Percentiles rank a stretch among this genome's conserved stretches.
Conservation (phyloP, 2,797 vertebrate genomes). For the Gastrophryne carolinensis region DNA sequence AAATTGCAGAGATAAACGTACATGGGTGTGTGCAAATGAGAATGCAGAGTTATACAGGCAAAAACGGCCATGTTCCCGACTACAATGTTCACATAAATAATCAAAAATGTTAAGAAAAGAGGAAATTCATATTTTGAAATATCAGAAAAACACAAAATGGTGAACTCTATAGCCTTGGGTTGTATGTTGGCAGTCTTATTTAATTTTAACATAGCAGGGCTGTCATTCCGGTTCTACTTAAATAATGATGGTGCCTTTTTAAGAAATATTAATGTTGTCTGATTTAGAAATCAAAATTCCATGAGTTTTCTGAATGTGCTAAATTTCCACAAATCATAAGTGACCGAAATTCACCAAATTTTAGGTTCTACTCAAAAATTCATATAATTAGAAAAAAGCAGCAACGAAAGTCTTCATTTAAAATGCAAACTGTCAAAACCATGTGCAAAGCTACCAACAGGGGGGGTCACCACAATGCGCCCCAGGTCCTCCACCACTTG, state of each 20-base stretch:
- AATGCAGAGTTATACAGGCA: neutral
- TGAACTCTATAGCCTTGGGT: neutral
- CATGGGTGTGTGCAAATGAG: conserved; percentile 31
- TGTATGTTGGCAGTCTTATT: neutral
- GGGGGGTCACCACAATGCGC: too few relatives aligned
- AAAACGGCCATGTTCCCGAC: conserved; percentile 9
- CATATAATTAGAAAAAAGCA: too few relatives aligned
- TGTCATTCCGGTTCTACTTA: neutral
- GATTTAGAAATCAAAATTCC: too few relatives aligned
- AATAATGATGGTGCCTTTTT: neutral
- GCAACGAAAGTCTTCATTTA: too few relatives aligned
- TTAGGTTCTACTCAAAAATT: too few relatives aligned
- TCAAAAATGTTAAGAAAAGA: conserved; percentile 14
- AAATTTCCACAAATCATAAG: too few relatives aligned
- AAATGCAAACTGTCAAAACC: too few relatives aligned
- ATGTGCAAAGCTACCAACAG: too few relatives aligned
- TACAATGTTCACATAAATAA: conserved; percentile 16
- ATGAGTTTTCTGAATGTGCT: too few relatives aligned
- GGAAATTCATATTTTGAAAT: neutral
- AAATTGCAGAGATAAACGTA: conserved; percentile 16
- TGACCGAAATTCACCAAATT: too few relatives aligned
- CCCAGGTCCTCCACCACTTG: too few relatives aligned
- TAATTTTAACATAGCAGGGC: neutral
- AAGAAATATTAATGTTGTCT: too few relatives aligned
- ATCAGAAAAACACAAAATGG: neutral